Evolutionary conservation across 2,888 invertebrate species (phyloP).

Genomic region (Agapostemon virescens): DNA sequence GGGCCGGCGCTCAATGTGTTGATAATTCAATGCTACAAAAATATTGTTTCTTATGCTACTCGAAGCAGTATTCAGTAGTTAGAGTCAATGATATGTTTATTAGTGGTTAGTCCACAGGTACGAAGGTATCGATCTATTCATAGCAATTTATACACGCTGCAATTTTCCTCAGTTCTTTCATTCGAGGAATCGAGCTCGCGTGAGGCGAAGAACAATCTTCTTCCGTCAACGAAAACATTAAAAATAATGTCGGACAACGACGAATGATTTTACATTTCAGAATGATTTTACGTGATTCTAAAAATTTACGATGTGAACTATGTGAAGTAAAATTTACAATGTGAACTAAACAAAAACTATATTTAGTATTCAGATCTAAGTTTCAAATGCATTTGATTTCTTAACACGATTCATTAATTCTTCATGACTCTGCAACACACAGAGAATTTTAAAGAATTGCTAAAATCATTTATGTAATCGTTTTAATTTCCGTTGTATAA

Average conservation of each 20-base stretch:
- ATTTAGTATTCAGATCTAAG: too few relatives aligned
- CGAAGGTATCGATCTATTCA: background rate
- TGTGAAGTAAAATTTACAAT: background rate
- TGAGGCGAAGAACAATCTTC: background rate
- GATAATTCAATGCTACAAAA: too few relatives aligned
- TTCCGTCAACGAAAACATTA: background rate
- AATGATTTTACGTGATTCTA: background rate
- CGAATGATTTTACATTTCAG: background rate
- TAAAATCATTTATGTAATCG: background rate
- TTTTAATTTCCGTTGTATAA: background rate
- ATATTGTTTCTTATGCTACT: background rate
- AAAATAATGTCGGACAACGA: background rate
- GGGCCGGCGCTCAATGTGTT: too few relatives aligned
- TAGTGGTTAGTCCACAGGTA: background rate
- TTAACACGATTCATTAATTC: background rate
- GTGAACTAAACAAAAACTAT: background rate
- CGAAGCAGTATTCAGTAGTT: background rate
- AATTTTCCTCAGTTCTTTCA: background rate
- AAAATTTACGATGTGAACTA: background rate
- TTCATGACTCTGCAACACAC: background rate
- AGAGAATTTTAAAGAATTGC: too few relatives aligned
- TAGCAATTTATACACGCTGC: background rate
- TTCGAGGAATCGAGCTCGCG: conserved; percentile 4
- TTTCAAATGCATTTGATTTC: too few relatives aligned
- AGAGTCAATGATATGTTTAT: background rate